These are phyloP conservation scores for Centropyge bicolor DNA, from an alignment of 2,797 vertebrate genomes.

Conservation along the genomic window DNA sequence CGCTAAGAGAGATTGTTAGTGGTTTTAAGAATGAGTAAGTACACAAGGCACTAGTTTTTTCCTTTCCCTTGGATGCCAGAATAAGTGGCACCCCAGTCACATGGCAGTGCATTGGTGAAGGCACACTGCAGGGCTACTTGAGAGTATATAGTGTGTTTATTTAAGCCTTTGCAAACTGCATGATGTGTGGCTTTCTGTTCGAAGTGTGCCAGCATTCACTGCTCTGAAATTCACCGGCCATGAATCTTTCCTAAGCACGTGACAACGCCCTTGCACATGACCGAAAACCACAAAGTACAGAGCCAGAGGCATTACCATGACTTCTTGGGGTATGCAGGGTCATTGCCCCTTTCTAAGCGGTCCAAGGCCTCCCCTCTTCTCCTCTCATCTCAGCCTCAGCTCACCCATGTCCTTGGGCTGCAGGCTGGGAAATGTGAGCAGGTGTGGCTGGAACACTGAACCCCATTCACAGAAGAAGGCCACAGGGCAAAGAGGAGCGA, in stretches of 20 bases:
- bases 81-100: conserved; percentile 51
- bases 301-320: conserved; percentile 32
- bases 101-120: conserved; percentile 43
- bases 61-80: conserved; percentile 35
- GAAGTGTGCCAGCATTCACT: conserved; percentile 44
- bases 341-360: conserved; percentile 33
- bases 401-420: conserved; percentile 35
- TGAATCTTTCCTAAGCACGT: conserved; percentile 68
- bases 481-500: conserved; percentile 41
- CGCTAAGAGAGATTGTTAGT: conserved; percentile 50
- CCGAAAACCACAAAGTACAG: conserved; percentile 41
- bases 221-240: conserved; percentile 43
- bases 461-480: conserved; percentile 57
- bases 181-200: conserved; percentile 50
- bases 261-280: conserved; percentile 57
- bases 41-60: conserved; percentile 11
- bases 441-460: conserved; percentile 66
- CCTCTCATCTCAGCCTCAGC: conserved; percentile 40
- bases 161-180: conserved; percentile 46
- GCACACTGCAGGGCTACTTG: conserved; percentile 29
- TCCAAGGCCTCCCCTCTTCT: conserved; percentile 16
- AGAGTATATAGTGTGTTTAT: conserved; percentile 49
- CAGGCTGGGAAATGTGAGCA: conserved; percentile 63
- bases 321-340: conserved; percentile 54
- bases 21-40: conserved; percentile 60